Conservation (phyloP, 1,140 invertebrate genomes). For the Diprion similis region DNA sequence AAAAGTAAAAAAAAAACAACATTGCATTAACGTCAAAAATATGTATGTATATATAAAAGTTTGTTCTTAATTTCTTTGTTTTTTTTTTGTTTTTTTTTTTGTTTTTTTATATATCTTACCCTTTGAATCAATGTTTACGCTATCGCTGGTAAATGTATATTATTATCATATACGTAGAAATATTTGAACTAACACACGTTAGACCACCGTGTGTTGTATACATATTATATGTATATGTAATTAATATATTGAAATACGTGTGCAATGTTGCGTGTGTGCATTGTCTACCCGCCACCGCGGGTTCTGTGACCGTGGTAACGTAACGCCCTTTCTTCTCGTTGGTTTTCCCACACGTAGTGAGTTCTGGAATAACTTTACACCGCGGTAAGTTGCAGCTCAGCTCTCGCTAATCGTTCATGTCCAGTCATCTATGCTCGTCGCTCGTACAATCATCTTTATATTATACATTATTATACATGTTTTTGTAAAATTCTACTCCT, state of each 20-base stretch:
- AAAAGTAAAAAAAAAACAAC: neutral
- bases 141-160: constrained; percentile 9
- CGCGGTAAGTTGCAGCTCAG: constrained; percentile 89
- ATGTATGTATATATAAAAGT: too few relatives aligned
- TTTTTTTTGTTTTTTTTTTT: too few relatives aligned
- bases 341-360: constrained; percentile 80
- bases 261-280: constrained; percentile 50
- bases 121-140: neutral
- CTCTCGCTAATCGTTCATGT: constrained; percentile 62
- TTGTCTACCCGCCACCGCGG: constrained; percentile 52
- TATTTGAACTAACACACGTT: constrained; percentile 14
- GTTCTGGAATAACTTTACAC: constrained; percentile 97
- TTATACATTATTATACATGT: constrained; percentile 17
- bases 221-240: too few relatives aligned
- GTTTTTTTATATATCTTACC: too few relatives aligned
- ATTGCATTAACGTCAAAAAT: too few relatives aligned
- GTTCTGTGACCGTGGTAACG: constrained; percentile 63
- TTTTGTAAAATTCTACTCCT: neutral
- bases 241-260: neutral
- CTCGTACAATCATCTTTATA: constrained; percentile 21
- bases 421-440: constrained; percentile 33
- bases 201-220: constrained; percentile 17
- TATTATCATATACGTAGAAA: constrained; percentile 6
- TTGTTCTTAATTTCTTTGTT: too few relatives aligned
- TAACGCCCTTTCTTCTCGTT: constrained; percentile 66